These are phyloP conservation scores for Pterocles gutturalis DNA, from an alignment of 2,113 vertebrate genomes.

Conservation along the genomic window DNA sequence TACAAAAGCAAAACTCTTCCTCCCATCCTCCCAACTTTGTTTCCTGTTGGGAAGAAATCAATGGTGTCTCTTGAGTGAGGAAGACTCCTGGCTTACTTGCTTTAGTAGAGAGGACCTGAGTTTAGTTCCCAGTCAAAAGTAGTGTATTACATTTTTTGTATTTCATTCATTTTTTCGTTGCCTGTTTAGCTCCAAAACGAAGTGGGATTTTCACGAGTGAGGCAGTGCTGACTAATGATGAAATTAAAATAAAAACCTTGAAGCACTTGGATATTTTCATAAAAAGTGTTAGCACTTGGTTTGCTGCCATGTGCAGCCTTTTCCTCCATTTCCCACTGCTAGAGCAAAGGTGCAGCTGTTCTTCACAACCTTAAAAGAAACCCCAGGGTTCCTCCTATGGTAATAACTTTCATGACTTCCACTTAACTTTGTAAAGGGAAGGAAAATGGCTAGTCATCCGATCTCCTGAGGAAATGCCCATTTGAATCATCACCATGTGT, in stretches of 20 bases:
- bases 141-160: neutral
- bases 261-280: neutral
- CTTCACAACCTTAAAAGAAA: neutral
- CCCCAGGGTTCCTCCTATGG: neutral
- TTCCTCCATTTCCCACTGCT: neutral
- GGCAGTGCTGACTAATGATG: accelerated
- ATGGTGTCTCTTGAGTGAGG: neutral
- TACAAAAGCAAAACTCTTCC: neutral
- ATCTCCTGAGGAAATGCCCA: neutral
- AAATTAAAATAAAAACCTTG: neutral
- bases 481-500: neutral
- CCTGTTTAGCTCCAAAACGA: neutral
- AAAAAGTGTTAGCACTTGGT: neutral
- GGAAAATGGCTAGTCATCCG: neutral
- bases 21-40: neutral
- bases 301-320: neutral
- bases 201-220: neutral
- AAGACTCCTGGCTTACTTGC: accelerated
- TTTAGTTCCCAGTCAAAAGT: neutral
- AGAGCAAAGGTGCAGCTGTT: neutral
- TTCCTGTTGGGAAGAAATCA: neutral
- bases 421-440: neutral
- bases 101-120: neutral
- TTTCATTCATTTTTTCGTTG: neutral
- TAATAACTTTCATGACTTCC: neutral